Evolutionary conservation across 1,140 invertebrate species (phyloP), one percentile per base, ranked within the genome.

Genomic region (Aleiodes sp.): DNA sequence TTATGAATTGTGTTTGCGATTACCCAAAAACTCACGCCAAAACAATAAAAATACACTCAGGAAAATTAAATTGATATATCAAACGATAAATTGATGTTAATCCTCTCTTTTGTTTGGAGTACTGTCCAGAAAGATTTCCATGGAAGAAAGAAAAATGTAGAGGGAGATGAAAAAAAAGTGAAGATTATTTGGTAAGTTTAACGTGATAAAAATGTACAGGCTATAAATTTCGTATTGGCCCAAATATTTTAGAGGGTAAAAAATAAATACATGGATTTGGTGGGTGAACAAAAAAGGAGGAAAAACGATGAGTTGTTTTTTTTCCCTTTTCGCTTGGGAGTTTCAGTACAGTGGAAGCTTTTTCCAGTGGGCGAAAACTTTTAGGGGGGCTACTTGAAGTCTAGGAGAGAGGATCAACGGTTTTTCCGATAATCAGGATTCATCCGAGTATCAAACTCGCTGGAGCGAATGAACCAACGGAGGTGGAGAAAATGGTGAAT

Each of bases 61-160:
- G 75, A 72, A 78, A 78, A 76, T 78, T 71, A 75, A 78, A 76
- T 78, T 78, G 75, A 78, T 76, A 74, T 72, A 76, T 75, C 73
- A 68, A 21, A 26, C 26, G 46, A 52, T 52, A 52, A 52, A 21
- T 52, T 52, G 46, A 52, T 52, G 46, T 21, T 52, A 12, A n/a
- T n/a, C 19, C 7, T 2, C 3, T 52, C 9, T 9, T 24, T 21
- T 16, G 12, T 8, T n/a, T 21, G 26, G 46, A 16, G 2, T 16
- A 52, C 46, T 24, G 26, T 52, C 26, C n/a, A n/a, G n/a, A 52
- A 52, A 16, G 46, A 52, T 52, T 21, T 21, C 12, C 41, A 19
- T 14, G 41, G 19, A 14, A n/a, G 14, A 19, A 19, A 21, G 19
- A 14, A 19, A 21, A n/a, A n/a, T n/a, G n/a, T n/a, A n/a, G n/a